Percentiles rank a stretch among this genome's conserved stretches.
phyloP scores from a whole-genome alignment of 1,140 invertebrate species.

The Drosophila biarmipes region DNA sequence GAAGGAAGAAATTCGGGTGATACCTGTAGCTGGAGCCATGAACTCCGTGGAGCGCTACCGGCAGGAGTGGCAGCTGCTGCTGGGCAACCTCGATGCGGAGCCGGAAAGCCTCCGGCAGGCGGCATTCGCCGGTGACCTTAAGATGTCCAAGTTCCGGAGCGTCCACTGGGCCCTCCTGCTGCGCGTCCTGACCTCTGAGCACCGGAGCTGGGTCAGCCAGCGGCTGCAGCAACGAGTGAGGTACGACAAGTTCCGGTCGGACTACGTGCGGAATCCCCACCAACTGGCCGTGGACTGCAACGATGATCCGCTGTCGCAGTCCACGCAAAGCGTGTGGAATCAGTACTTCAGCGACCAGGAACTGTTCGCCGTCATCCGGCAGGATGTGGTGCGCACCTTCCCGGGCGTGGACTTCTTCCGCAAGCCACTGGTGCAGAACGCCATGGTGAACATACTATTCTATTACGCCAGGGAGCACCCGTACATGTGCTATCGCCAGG shows the following conservation, averaged over 20 bases:
- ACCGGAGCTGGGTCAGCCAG: constrained; percentile 78
- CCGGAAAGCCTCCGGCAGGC: constrained; percentile 67
- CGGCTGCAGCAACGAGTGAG: constrained; percentile 70
- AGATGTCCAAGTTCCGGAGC: constrained; percentile 85
- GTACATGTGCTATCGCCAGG: constrained; percentile 90
- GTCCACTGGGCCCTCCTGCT: constrained; percentile 85
- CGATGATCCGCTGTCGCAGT: constrained; percentile 77
- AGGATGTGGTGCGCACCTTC: constrained; percentile 93
- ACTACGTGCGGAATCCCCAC: constrained; percentile 81
- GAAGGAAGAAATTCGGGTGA: constrained; percentile 15
- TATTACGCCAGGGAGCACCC: constrained; percentile 90
- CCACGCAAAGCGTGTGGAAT: constrained; percentile 90
- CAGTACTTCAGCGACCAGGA: constrained; percentile 93
- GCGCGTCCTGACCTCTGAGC: constrained; percentile 77
- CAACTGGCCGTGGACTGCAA: constrained; percentile 53
- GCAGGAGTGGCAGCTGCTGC: constrained; percentile 83
- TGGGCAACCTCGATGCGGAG: constrained; percentile 62
- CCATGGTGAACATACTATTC: constrained; percentile 88
- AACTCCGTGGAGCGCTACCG: constrained; percentile 78
- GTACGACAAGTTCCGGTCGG: constrained; percentile 75
- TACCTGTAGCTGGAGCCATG: constrained; percentile 50
- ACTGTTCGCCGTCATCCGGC: constrained; percentile 89
- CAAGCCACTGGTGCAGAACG: constrained; percentile 87
- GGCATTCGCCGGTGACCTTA: constrained; percentile 84
- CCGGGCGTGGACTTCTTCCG: constrained; percentile 92